Evolutionary conservation across 1,140 invertebrate species (phyloP), one percentile per base, ranked within the genome.

Genomic region (Pteromalus puparum): DNA sequence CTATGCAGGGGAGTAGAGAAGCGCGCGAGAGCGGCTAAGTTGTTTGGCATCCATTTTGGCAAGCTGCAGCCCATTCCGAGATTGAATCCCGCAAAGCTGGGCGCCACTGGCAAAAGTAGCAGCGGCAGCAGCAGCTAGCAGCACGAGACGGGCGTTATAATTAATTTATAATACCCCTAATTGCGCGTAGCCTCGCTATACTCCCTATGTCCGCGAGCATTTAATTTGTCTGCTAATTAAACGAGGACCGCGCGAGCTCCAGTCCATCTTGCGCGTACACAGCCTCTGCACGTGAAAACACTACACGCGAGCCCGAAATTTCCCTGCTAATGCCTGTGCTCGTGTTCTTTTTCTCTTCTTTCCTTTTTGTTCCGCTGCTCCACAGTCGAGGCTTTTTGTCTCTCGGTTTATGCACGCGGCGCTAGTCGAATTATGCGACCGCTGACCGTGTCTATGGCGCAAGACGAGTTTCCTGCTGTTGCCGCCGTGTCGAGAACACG

Each of bases 111-210:
- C 76, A 65, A 65, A 5, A 5, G 48, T 53, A 13, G 46, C 15
- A 48, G 15, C 15, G 48, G 53, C 21, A 61, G 15, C 18, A n/a
- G 3, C 1, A 61, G 48, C 21, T 6, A 61, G 15, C 18, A n/a
- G 3, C 1, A 61, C 65, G 84, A 81, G 2, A n/a, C 53, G 84
- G 82, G 53, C 78, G 86, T 89, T 89, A 89, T 90, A 91, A 91
- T 91, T 91, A 91, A 90, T 91, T 91, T 89, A 90, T 91, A 90
- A 91, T 90, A 89, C 90, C 89, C 88, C 88, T 91, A 91, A 90
- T 90, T 91, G 88, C 89, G 84, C 73, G 82, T 85, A 13, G 24
- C 18, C 15, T 61, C 15, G 30, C 30, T 61, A 61, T 9, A 21
- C 53, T 7, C 18, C 18, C 12, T 61, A 61, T n/a, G 53, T 61